A percentile compares a stretch with the other conserved stretches of the same genome.
Conservation (phyloP, 2,797 vertebrate species). For the Helarctos malayanus region DNA sequence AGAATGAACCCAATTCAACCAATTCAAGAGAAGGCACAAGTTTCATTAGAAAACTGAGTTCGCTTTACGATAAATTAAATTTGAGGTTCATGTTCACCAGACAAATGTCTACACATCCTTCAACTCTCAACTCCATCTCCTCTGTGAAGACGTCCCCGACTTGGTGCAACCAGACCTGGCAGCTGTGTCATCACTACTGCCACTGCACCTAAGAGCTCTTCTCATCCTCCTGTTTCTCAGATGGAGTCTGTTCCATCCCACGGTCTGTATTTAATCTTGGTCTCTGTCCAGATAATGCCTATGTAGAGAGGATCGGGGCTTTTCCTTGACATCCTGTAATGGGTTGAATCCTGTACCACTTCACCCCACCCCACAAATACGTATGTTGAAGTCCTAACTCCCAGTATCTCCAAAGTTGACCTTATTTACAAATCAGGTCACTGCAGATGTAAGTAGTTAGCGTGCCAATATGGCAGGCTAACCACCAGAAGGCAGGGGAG, state of each 20-base stretch:
- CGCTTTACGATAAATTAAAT: neutral
- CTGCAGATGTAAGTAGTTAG: neutral
- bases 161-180: rapidly evolving
- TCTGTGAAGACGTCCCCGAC: neutral
- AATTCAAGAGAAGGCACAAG: neutral
- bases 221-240: too few species aligned
- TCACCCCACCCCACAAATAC: neutral
- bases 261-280: neutral
- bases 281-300: neutral
- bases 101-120: neutral
- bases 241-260: neutral
- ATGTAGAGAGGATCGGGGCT: neutral
- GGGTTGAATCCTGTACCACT: neutral
- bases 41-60: neutral
- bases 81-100: neutral
- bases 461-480: rapidly evolving
- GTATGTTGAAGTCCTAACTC: neutral
- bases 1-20: neutral
- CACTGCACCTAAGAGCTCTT: rapidly evolving
- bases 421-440: neutral
- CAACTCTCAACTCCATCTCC: neutral
- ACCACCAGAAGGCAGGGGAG: neutral
- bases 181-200: rapidly evolving
- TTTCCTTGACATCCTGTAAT: neutral
- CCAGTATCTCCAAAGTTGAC: neutral